Conservation (phyloP, 2,797 vertebrate species). For the Hoplostethus atlanticus region DNA sequence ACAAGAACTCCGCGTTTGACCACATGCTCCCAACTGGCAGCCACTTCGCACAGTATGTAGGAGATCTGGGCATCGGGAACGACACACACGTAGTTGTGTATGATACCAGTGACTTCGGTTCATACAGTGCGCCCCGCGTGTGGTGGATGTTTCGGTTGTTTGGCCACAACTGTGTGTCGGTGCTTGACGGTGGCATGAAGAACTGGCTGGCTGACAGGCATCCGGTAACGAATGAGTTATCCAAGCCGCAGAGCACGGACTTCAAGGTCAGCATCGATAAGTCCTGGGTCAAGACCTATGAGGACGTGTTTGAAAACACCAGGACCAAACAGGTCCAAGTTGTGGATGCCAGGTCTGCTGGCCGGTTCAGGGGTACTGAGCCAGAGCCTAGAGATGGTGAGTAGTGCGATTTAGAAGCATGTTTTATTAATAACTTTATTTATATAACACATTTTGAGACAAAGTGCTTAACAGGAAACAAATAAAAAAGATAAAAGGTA, state of each 20-base stretch:
- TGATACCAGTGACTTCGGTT: constrained; percentile 90
- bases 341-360: constrained; percentile 90
- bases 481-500: too few species aligned
- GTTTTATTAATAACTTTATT: too few species aligned
- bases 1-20: constrained; percentile 83
- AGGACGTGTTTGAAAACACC: constrained; percentile 91
- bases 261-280: constrained; percentile 83
- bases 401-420: constrained; percentile 22
- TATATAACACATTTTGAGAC: too few species aligned
- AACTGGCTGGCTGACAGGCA: constrained; percentile 89
- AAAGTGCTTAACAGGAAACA: too few species aligned
- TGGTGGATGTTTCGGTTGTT: constrained; percentile 99
- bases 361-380: constrained; percentile 89
- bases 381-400: constrained; percentile 92
- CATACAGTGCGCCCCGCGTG: constrained; percentile 90
- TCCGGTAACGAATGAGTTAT: constrained; percentile 82
- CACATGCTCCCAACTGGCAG: constrained; percentile 90
- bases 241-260: constrained; percentile 65
- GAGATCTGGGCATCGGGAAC: constrained; percentile 88
- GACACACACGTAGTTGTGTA: constrained; percentile 95
- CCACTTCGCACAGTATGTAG: constrained; percentile 88
- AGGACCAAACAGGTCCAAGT: constrained; percentile 84
- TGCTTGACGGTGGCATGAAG: constrained; percentile 93
- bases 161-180: constrained; percentile 90
- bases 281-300: constrained; percentile 90